Conservation (phyloP, 2,888 invertebrate genomes). For the Autographa pulchrina region DNA sequence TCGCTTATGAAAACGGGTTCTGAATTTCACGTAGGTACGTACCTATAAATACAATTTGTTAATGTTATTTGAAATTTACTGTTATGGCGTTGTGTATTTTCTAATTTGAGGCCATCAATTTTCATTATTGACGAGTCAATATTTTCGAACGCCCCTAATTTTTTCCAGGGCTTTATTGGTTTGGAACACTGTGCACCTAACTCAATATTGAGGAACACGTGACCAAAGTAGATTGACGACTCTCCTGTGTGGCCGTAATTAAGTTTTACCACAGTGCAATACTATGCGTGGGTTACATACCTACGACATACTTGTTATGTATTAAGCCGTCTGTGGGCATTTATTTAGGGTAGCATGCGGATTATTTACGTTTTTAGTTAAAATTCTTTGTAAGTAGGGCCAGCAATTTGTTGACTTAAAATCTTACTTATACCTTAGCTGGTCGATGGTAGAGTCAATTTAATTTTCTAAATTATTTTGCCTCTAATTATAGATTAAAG, state of each 20-base stretch:
- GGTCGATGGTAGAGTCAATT: not conserved
- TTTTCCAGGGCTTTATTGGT: conserved; percentile 64
- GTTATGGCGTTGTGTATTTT: conserved; percentile 33
- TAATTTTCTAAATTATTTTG: not conserved
- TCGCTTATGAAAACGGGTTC: conserved; percentile 10
- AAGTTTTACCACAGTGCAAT: conserved; percentile 56
- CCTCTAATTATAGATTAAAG: not conserved
- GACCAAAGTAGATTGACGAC: conserved; percentile 75
- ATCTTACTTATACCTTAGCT: not conserved
- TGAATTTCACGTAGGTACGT: conserved; percentile 3
- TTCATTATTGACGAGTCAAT: conserved; percentile 53
- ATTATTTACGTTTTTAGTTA: conserved; percentile 5
- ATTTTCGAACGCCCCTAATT: conserved; percentile 66
- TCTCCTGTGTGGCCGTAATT: conserved; percentile 74
- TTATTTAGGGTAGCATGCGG: conserved; percentile 40
- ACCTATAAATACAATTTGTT: conserved; percentile 18
- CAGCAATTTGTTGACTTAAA: conserved; percentile 1
- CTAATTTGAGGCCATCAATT: conserved; percentile 38
- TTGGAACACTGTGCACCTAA: conserved; percentile 64
- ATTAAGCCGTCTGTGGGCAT: conserved; percentile 30
- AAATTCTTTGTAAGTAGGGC: not conserved
- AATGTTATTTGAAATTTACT: conserved; percentile 34
- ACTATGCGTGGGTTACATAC: conserved; percentile 44
- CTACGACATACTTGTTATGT: conserved; percentile 44
- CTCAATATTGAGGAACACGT: conserved; percentile 78